Conservation (phyloP, 2,113 vertebrate species). For the Lophotis ruficrista region DNA sequence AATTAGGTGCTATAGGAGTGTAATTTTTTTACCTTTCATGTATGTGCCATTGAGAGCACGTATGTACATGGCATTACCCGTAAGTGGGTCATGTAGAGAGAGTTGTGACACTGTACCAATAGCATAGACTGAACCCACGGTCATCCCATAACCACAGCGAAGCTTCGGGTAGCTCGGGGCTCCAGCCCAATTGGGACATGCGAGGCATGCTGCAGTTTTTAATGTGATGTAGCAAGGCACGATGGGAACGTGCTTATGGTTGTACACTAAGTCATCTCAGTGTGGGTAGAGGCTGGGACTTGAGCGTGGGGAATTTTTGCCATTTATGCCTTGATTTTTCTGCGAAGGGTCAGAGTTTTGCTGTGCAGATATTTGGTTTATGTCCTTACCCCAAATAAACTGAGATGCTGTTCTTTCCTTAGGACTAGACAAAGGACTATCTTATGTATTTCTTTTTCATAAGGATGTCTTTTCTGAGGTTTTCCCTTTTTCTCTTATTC, state of each 20-base stretch:
- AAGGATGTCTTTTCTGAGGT: not conserved
- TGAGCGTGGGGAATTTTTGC: not conserved
- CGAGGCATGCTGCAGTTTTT: not conserved
- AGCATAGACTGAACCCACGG: not conserved
- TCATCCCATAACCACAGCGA: not conserved
- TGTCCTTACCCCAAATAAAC: not conserved
- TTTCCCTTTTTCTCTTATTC: not conserved
- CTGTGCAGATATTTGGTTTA: not conserved
- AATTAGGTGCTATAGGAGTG: not conserved
- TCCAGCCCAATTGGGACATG: not conserved
- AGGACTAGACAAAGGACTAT: not conserved
- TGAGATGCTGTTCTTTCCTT: not conserved
- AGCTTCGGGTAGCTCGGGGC: not conserved
- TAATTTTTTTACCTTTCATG: not conserved
- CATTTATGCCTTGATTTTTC: not conserved
- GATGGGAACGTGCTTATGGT: not conserved
- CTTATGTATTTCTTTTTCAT: not conserved
- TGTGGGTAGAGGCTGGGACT: not conserved
- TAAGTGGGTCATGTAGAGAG: constrained; percentile 26
- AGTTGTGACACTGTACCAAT: not conserved
- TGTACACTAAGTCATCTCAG: not conserved
- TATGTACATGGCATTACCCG: accelerated
- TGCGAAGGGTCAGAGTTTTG: not conserved
- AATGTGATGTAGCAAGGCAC: not conserved
- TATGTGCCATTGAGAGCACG: not conserved